phyloP scores from a whole-genome alignment of 2,113 vertebrate species.

The Xenopus laevis region DNA sequence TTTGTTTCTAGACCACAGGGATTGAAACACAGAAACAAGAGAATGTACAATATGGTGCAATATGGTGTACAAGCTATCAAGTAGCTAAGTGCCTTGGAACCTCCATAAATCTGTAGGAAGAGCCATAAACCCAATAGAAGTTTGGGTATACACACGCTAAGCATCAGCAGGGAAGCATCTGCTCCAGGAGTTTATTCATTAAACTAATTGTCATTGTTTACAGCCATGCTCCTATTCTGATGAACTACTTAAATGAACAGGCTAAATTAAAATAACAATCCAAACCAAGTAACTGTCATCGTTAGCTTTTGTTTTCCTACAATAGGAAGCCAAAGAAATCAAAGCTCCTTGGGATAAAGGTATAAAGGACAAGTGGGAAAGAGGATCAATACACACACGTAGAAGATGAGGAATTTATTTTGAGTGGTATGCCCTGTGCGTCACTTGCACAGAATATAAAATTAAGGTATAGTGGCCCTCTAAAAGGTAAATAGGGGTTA shows the following conservation, averaged over 20 bases:
- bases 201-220: background rate
- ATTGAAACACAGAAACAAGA: background rate
- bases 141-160: constrained; percentile 29
- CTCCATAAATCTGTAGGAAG: constrained; percentile 10
- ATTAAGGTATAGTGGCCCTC: too few species aligned
- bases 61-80: background rate
- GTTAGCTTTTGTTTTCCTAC: too few species aligned
- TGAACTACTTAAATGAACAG: background rate
- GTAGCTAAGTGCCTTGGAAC: constrained; percentile 13
- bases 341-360: too few species aligned
- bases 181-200: background rate
- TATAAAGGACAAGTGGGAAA: too few species aligned
- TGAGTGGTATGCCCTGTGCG: too few species aligned
- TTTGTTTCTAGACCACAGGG: background rate
- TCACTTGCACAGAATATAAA: too few species aligned
- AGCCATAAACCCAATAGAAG: constrained; percentile 28
- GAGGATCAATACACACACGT: too few species aligned
- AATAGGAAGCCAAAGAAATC: too few species aligned
- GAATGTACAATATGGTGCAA: background rate
- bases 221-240: background rate
- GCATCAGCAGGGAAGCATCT: constrained; percentile 30
- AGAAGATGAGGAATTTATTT: too few species aligned
- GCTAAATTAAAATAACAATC: too few species aligned
- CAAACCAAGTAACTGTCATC: too few species aligned
- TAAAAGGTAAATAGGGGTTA: too few species aligned